Conservation (phyloP, 2,113 vertebrate species). For the Dendropsophus ebraccatus region DNA sequence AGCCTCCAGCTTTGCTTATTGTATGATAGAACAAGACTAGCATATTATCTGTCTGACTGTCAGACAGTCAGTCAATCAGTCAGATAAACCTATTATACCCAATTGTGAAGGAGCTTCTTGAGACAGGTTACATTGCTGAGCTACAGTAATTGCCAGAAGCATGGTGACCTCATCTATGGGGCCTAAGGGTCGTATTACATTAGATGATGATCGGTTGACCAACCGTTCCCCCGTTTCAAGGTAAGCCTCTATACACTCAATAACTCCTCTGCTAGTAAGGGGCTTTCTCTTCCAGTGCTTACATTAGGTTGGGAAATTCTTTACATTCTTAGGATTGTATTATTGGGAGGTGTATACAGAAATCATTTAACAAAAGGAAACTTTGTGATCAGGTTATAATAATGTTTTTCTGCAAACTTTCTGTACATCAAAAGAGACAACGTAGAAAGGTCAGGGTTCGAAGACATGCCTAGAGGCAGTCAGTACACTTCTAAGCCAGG, state of each 20-base stretch:
- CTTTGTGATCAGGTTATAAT: constrained; percentile 4
- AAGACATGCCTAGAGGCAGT: constrained; percentile 32
- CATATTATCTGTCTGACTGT: not conserved
- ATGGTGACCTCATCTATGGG: not conserved
- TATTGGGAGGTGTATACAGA: not conserved
- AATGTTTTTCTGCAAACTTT: constrained; percentile 29
- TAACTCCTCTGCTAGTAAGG: not conserved
- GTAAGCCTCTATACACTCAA: not conserved
- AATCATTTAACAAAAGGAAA: constrained; percentile 14
- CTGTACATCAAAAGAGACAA: constrained; percentile 44
- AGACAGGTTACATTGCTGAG: not conserved
- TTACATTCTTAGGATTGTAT: constrained; percentile 26
- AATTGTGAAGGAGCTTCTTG: not conserved
- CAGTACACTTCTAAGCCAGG: constrained; percentile 19
- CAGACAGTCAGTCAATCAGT: not conserved
- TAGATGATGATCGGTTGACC: no score
- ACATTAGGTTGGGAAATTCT: not conserved
- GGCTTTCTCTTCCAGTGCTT: not conserved
- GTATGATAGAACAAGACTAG: not conserved
- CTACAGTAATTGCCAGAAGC: not conserved
- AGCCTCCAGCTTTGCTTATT: constrained; percentile 13
- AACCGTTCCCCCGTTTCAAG: not conserved
- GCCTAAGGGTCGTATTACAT: no score
- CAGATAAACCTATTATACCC: not conserved
- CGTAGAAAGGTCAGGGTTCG: constrained; percentile 32